phyloP scores from a whole-genome alignment of 2,113 vertebrate species.

The Scalopus aquaticus region DNA sequence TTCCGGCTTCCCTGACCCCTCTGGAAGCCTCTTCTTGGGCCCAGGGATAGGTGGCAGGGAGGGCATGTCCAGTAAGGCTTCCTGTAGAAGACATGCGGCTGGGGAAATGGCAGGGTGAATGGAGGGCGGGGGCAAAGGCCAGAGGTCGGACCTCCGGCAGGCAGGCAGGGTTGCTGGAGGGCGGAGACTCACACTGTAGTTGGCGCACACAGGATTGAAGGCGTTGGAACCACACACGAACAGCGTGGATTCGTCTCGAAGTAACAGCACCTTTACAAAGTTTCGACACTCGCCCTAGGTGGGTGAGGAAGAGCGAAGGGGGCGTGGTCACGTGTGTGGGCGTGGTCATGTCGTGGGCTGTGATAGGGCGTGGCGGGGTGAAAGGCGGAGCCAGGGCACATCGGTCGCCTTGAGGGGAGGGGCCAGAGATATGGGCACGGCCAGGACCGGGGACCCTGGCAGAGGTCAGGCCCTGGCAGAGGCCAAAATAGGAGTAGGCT shows the following conservation, averaged over 20 bases:
- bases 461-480: not conserved
- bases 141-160: not conserved
- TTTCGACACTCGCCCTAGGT: constrained; percentile 96
- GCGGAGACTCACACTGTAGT: constrained; percentile 93
- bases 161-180: not conserved
- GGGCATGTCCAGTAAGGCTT: not conserved
- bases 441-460: not conserved
- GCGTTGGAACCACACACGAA: constrained; percentile 97
- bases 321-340: not conserved
- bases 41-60: not conserved
- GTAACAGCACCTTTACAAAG: constrained; percentile 96
- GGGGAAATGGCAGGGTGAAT: not conserved
- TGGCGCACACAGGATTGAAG: constrained; percentile 96
- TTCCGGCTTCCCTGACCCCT: not conserved
- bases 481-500: not conserved
- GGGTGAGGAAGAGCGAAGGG: not conserved
- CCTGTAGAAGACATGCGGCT: not conserved
- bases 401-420: not conserved
- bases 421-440: not conserved
- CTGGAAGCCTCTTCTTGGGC: not conserved
- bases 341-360: accelerated
- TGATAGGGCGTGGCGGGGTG: not conserved
- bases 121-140: not conserved
- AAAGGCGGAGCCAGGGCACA: not conserved
- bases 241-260: constrained; percentile 88